Evolutionary conservation across 2,888 invertebrate species (phyloP), one percentile per base, ranked within the genome.

Genomic region (Achlya flavicornis): DNA sequence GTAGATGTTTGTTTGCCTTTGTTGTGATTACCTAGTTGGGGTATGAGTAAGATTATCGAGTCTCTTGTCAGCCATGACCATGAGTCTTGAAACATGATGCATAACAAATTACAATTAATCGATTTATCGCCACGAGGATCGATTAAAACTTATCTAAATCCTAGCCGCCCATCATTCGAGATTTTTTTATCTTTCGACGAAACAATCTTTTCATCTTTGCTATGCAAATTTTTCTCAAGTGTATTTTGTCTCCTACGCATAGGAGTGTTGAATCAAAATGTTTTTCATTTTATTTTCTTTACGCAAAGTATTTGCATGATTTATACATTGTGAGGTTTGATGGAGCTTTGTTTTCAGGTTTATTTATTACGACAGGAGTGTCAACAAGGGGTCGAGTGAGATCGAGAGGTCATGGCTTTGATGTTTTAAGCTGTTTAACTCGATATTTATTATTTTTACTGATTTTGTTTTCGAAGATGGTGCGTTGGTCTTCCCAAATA

Each of bases 41-140:
- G 38, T 19, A 16, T 19, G 4, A 38, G 59, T 16, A 59, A 59
- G 59, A 59, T 59, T 59, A 59, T 59, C 16, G 41, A 5, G 38
- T 35, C 35, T 35, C 38, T 59, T 38, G 38, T 38, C 35, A n/a
- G 58, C 38, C 58, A 59, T 38, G 16, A 59, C 38, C 58, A 59
- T 38, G 16, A 59, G 12, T 14, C n/a, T 10, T 8, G 48, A 16
- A n/a, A 14, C 48, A 59, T 59, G 59, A 59, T 59, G 59, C 41
- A 59, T 59, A 19, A 59, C 59, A 59, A 41, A 59, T 41, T 59
- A 41, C 26, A 26, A 26, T 26, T 35, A 8, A 38, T 38, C 41
- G 16, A 59, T 59, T 41, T 59, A 59, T 41, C 59, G 41, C 59
- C 41, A 59, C 16, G 41, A 38, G 58, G 14, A 38, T 59, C 38